A percentile compares a stretch with the other conserved stretches of the same genome.
Conservation (phyloP, 2,113 vertebrate genomes). For the Ovis aries region ARS-UI_Ramb_v3.0 NC_056066.1:42366001-42366500, state of each 20-base stretch:
- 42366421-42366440: neutral
- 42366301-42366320: neutral
- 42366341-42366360: neutral
- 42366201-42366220: neutral
- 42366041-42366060: neutral
- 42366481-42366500: neutral
- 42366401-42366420: neutral
- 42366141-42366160: slow-evolving; percentile 42
- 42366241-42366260: neutral
- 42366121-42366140: neutral
- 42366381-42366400: neutral
- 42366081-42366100: neutral
- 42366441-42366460: neutral
- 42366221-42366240: neutral
- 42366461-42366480: neutral
- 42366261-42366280: neutral
- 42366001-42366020: neutral
- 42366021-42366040: neutral
- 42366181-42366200: slow-evolving; percentile 62
- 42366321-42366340: neutral
- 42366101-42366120: neutral
- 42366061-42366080: neutral
- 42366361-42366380: neutral
- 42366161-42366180: slow-evolving; percentile 75
- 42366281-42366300: neutral